Conservation (phyloP, 2,113 vertebrate genomes). For the Perca schrenkii region DNA sequence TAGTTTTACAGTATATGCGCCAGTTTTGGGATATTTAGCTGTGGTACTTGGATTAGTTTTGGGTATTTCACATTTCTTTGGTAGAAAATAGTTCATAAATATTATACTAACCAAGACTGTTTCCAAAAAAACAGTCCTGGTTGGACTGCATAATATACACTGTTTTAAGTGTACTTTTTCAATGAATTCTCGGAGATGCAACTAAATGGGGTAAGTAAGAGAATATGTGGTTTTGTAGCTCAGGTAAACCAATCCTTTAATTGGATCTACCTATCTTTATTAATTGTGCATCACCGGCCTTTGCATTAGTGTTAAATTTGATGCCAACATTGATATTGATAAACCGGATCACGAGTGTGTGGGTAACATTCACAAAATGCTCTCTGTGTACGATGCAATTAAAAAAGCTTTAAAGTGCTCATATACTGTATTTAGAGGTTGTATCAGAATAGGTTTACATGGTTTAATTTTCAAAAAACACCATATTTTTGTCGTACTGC, state of each 20-base stretch:
- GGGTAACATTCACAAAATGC: not conserved
- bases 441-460: no score
- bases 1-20: not conserved
- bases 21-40: no score
- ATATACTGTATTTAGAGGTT: no score
- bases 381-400: not conserved
- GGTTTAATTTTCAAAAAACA: no score
- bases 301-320: not conserved
- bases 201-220: not conserved
- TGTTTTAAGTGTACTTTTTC: not conserved
- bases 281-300: not conserved
- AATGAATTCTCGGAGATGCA: not conserved
- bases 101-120: not conserved
- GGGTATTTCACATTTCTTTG: not conserved
- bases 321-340: not conserved
- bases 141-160: no score
- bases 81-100: not conserved
- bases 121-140: not conserved
- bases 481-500: no score
- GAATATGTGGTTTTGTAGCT: no score
- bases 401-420: not conserved
- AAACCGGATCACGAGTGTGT: not conserved
- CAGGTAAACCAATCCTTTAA: not conserved
- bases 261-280: not conserved
- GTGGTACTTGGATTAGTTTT: no score